Conservation (phyloP, 2,113 vertebrate genomes). For the Rhinogobius similis region DNA sequence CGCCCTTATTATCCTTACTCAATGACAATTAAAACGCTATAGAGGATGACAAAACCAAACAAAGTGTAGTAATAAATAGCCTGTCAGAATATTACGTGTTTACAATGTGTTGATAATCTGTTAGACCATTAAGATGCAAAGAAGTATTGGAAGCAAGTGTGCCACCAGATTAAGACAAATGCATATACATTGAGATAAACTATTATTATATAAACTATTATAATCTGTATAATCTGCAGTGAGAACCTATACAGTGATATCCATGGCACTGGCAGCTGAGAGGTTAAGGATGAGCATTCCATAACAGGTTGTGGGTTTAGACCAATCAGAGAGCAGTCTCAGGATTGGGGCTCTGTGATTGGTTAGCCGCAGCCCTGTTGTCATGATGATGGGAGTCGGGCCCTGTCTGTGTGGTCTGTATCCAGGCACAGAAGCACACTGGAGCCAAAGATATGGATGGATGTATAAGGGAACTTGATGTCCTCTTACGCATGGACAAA, state of each 20-base stretch:
- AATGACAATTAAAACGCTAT: background rate
- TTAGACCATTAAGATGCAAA: background rate
- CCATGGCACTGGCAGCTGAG: constrained; percentile 60
- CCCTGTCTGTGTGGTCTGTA: constrained; percentile 73
- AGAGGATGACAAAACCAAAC: background rate
- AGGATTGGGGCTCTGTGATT: constrained; percentile 59
- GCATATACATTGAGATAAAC: background rate
- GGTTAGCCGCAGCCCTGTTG: constrained; percentile 64
- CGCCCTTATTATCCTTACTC: background rate
- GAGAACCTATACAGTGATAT: constrained; percentile 17
- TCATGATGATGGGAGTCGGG: constrained; percentile 73
- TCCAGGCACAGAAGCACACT: constrained; percentile 67
- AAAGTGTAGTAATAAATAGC: background rate
- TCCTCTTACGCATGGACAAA: constrained; percentile 11
- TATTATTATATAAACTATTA: constrained; percentile 14
- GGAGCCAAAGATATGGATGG: constrained; percentile 57
- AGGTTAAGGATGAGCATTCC: constrained; percentile 75
- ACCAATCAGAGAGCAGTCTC: constrained; percentile 64
- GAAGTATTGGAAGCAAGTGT: background rate
- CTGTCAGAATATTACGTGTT: background rate
- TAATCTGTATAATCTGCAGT: constrained; percentile 39
- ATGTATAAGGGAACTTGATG: constrained; percentile 45
- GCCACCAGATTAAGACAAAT: background rate
- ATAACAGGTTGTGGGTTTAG: constrained; percentile 62
- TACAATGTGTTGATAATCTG: background rate